These are phyloP conservation scores for Trachelus iudaicus DNA, from an alignment of 2,888 invertebrate genomes.

Conservation along the genomic window DNA sequence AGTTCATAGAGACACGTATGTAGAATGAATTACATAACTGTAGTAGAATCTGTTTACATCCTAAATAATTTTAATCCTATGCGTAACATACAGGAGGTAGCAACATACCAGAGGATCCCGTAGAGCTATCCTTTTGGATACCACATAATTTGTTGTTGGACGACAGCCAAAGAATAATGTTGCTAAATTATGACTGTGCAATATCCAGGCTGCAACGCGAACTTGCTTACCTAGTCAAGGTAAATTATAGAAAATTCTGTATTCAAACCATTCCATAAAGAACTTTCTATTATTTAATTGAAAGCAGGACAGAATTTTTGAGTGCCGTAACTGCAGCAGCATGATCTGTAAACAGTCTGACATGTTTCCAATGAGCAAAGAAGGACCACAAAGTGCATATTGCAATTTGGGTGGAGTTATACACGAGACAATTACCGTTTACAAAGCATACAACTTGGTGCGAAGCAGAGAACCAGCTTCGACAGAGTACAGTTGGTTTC, in stretches of 20 bases:
- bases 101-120: slow-evolving; percentile 74
- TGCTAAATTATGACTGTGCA: slow-evolving; percentile 76
- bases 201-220: slow-evolving; percentile 75
- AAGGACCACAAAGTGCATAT: slow-evolving; percentile 83
- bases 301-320: slow-evolving; percentile 59
- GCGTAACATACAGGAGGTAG: slow-evolving; percentile 56
- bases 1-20: slow-evolving; percentile 54
- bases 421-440: slow-evolving; percentile 83
- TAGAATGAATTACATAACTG: not conserved
- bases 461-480: slow-evolving; percentile 70
- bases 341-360: slow-evolving; percentile 74
- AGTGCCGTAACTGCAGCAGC: slow-evolving; percentile 67
- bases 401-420: slow-evolving; percentile 84
- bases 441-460: slow-evolving; percentile 67
- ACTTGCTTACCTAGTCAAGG: slow-evolving; percentile 66
- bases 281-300: slow-evolving; percentile 23
- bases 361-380: slow-evolving; percentile 83
- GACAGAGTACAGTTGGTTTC: slow-evolving; percentile 86
- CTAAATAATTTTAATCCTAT: not conserved
- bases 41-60: not conserved
- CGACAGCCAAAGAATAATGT: slow-evolving; percentile 71
- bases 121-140: slow-evolving; percentile 83
- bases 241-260: slow-evolving; percentile 37
- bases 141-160: slow-evolving; percentile 80
- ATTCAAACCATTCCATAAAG: slow-evolving; percentile 16